phyloP scores from a whole-genome alignment of 2,888 invertebrate species.

The Apamea epomidion region DNA sequence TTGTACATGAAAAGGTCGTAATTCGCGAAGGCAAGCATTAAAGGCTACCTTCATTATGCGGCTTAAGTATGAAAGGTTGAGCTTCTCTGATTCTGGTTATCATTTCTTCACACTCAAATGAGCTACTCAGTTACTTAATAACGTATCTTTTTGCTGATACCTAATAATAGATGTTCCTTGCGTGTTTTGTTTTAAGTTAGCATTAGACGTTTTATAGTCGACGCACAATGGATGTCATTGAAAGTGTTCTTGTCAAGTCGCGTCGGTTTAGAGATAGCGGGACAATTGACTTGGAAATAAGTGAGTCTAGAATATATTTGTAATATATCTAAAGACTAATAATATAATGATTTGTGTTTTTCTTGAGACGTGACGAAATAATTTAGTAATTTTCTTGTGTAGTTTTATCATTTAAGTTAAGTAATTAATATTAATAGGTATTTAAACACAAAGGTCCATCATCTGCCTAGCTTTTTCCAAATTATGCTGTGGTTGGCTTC shows the following conservation, averaged over 20 bases:
- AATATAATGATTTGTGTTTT: neutral
- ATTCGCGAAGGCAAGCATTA: neutral
- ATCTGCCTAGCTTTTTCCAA: neutral
- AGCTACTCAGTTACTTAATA: slow-evolving; percentile 4
- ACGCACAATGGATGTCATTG: slow-evolving; percentile 27
- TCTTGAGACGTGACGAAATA: neutral
- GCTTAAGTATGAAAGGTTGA: neutral
- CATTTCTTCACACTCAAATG: slow-evolving; percentile 25
- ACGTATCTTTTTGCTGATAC: slow-evolving; percentile 12
- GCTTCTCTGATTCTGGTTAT: slow-evolving; percentile 18
- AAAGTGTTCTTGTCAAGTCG: neutral
- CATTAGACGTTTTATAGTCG: neutral
- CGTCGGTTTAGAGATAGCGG: neutral
- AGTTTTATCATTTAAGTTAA: neutral
- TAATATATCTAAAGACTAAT: neutral
- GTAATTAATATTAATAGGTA: neutral
- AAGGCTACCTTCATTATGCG: neutral
- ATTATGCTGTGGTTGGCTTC: neutral
- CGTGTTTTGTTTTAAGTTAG: slow-evolving; percentile 5
- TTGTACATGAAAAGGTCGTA: neutral
- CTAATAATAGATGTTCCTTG: slow-evolving; percentile 9
- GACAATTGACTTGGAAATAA: neutral
- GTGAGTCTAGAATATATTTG: neutral
- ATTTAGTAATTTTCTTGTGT: neutral
- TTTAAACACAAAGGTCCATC: neutral